These are phyloP conservation scores for Ctenopoma kingsleyae DNA, from an alignment of 2,797 vertebrate species.

Conservation along the genomic window DNA sequence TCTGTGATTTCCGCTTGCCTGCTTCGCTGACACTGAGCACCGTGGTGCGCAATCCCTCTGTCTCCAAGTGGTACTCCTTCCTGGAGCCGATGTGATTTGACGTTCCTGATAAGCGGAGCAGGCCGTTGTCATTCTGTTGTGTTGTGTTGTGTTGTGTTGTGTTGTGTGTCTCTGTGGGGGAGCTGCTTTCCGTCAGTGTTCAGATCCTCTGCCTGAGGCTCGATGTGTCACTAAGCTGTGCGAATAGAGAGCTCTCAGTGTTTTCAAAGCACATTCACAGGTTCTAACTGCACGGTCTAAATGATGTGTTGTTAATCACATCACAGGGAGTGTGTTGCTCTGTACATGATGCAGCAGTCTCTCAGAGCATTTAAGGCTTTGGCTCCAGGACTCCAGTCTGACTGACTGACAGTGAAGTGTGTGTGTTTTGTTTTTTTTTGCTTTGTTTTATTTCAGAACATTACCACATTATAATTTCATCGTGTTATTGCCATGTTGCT, in stretches of 20 bases:
- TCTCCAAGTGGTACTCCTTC: constrained; percentile 50
- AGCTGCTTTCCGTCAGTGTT: constrained; percentile 30
- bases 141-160: constrained; percentile 28
- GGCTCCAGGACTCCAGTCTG: constrained; percentile 43
- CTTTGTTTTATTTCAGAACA: constrained; percentile 60
- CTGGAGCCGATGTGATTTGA: constrained; percentile 42
- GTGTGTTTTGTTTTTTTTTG: constrained; percentile 30
- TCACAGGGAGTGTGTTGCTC: constrained; percentile 37
- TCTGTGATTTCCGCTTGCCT: constrained; percentile 34
- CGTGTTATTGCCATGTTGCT: constrained; percentile 51
- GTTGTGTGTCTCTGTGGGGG: constrained; percentile 38
- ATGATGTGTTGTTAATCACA: constrained; percentile 72
- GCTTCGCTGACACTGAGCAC: constrained; percentile 27
- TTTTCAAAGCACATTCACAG: constrained; percentile 62
- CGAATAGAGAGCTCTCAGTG: constrained; percentile 53
- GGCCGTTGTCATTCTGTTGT: constrained; percentile 29
- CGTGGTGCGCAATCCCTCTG: constrained; percentile 22
- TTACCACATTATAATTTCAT: constrained; percentile 52
- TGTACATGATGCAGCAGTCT: constrained; percentile 29
- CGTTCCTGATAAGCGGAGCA: constrained; percentile 34
- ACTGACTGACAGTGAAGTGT: constrained; percentile 36
- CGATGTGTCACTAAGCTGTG: constrained; percentile 29
- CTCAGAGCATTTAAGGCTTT: constrained; percentile 27
- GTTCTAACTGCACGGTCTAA: constrained; percentile 66
- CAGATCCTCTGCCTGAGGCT: constrained; percentile 54